Evolutionary conservation across 2,888 invertebrate genomes (phyloP), one percentile per base, ranked within the genome.

Genomic region (Xanthorhoe spadicearia): DNA sequence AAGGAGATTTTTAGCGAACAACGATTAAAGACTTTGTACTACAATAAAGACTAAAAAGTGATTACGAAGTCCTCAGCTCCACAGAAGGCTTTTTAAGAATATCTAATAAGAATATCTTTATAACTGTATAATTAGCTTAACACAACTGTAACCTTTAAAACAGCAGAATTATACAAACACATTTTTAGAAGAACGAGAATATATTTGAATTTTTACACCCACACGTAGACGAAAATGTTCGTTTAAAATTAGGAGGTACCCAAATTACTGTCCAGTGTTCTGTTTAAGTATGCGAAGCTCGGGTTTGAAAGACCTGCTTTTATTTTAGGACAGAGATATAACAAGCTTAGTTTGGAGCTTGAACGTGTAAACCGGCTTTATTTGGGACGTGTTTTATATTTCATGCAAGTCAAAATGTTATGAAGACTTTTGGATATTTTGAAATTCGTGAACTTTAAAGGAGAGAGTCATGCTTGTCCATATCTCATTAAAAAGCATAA

Each of bases 381-480:
- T 17, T 28, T 51, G 19, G 32, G 18, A 66, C 59, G 59, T 60
- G 49, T 50, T 60, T 43, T 46, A 52, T 69, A 70, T 75, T 67
- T 61, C 64, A 69, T 53, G n/a, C 32, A 13, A 61, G 61, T 53
- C 32, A 48, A 32, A 61, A 48, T 53, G 38, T 43, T 43, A 43
- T 43, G 13, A 43, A 43, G 13, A 13, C 13, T 38, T 43, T 13
- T 43, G 38, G 9, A 13, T 38, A 13, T 43, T 43, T 43, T 13
- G 13, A 43, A 43, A 38, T 7, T 32, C 8, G 32, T 6, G 38
- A 38, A 38, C 8, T 38, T 38, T 9, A 10, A 38, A 38, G 38
- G 1, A 13, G 13, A 13, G 0, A 38, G 6, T 35, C 7, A 35
- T 35, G 35, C 6, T 6, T 8, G 23, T 23, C 23, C 23, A 3